Conservation (phyloP, 37 sponge, comb jelly and placozoan species). For the Bolinopsis microptera region DNA sequence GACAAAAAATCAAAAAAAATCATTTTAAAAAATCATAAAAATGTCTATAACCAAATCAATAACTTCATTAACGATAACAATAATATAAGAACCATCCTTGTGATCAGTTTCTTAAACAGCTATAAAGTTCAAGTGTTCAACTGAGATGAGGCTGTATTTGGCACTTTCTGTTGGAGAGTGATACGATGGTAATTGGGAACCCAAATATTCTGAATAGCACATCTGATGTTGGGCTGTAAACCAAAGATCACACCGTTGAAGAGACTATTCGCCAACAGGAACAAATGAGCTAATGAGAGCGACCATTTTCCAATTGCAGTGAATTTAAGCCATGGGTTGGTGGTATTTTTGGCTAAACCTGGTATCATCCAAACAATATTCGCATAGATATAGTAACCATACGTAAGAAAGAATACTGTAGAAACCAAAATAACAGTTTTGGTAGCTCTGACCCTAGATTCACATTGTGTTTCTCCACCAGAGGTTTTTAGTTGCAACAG, state of each 20-base stretch:
- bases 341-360: not conserved
- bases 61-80: too few species aligned
- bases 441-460: not conserved
- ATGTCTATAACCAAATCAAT: too few species aligned
- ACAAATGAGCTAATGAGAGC: slow-evolving; percentile 42
- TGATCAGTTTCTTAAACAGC: too few species aligned
- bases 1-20: too few species aligned
- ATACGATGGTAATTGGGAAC: not conserved
- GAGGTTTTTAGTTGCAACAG: not conserved
- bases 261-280: slow-evolving; percentile 9
- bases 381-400: slow-evolving; percentile 38
- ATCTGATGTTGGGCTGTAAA: not conserved
- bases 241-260: slow-evolving; percentile 40
- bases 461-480: not conserved
- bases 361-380: slow-evolving; percentile 61
- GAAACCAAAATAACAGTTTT: slow-evolving; percentile 37
- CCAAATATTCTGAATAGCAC: slow-evolving; percentile 40
- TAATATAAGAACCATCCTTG: too few species aligned
- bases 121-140: too few species aligned
- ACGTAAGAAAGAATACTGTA: not conserved
- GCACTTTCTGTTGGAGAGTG: not conserved
- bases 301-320: slow-evolving; percentile 30
- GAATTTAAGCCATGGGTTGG: not conserved
- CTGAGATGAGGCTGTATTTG: too few species aligned
- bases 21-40: too few species aligned